Percentiles rank a stretch among this genome's conserved stretches.
Conservation (phyloP, 92 coral and sea anemone genomes). For the Anthopleura xanthogrammica region DNA sequence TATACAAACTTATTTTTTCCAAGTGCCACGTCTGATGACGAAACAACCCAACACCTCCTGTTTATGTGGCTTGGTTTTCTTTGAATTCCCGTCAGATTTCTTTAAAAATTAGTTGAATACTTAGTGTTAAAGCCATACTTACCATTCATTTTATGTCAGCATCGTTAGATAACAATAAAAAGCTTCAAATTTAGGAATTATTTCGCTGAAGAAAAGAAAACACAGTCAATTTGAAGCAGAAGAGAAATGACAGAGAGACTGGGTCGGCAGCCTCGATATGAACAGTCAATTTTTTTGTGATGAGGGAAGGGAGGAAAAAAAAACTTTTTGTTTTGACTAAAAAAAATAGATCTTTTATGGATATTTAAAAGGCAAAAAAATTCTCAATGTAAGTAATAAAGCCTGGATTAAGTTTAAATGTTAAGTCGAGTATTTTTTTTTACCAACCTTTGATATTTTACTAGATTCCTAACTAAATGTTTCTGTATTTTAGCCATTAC, state of each 20-base stretch:
- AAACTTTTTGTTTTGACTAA: too few species aligned
- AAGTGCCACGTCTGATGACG: neutral
- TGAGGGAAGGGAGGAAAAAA: neutral
- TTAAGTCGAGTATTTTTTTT: too few species aligned
- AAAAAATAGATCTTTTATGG: too few species aligned
- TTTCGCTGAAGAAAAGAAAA: neutral
- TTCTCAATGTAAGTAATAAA: too few species aligned
- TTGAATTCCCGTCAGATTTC: neutral
- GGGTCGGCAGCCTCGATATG: conserved; percentile 18
- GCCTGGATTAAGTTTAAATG: too few species aligned
- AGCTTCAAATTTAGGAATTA: neutral
- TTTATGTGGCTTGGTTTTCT: neutral
- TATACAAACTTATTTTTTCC: neutral
- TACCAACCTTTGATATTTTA: too few species aligned
- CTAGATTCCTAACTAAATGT: too few species aligned
- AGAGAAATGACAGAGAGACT: conserved; percentile 5
- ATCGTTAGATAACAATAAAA: conserved; percentile 28
- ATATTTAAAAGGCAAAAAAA: too few species aligned
- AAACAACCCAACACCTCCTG: neutral
- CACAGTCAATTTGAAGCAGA: conserved; percentile 3
- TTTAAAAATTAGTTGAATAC: neutral
- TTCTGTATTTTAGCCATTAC: too few species aligned
- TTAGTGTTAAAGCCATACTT: conserved; percentile 20
- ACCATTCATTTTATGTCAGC: conserved; percentile 89
- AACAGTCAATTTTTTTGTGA: neutral